Evolutionary conservation across 2,797 vertebrate species (phyloP), one percentile per base, ranked within the genome.

Genomic region (Pelobates cultripes): DNA sequence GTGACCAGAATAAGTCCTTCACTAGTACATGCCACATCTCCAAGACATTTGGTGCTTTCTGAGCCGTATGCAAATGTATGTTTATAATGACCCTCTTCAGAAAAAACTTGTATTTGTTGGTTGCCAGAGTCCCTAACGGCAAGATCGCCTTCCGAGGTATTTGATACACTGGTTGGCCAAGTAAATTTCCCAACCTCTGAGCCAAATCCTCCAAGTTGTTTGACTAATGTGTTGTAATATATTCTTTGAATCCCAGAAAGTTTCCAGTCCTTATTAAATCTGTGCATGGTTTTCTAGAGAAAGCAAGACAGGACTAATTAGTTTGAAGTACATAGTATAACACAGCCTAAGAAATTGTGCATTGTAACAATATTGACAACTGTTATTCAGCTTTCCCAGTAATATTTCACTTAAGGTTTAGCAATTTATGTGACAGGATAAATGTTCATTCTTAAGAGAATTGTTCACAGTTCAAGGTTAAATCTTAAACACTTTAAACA

Each of bases 231-330:
- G 43, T 89, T 87, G 7, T 86, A 79, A 83, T 86, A 73, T 10
- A 87, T 75, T 12, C 45, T 67, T 73, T 86, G 64, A 4, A 88
- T 86, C 3, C 63, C 82, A 44, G 78, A 86, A 42, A 81, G 82
- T 53, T 86, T 87, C 86, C 86, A 85, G 0, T 67, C 72, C 55
- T 80, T 85, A 80, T 83, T 83, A 69, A 81, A 86, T 81, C 76
- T 17, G 82, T 87, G 79, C 1, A 61, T 0, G 0, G 41, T 41
- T 84, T 86, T 79, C 80, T 78, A 86, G 43, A 67, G 67, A n/a
- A 47, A 75, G 73, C 8, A 41, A n/a, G 15, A 53, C 43, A 17
- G 4, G 13, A 10, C 47, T 6, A 51, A 51, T 51, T 10, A 51
- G 10, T 6, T 51, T 5, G 10, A 51, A 51, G 47, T 5, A 51